Evolutionary conservation across 2,113 vertebrate genomes (phyloP).

Genomic region (Tricholaema leucomelas): DNA sequence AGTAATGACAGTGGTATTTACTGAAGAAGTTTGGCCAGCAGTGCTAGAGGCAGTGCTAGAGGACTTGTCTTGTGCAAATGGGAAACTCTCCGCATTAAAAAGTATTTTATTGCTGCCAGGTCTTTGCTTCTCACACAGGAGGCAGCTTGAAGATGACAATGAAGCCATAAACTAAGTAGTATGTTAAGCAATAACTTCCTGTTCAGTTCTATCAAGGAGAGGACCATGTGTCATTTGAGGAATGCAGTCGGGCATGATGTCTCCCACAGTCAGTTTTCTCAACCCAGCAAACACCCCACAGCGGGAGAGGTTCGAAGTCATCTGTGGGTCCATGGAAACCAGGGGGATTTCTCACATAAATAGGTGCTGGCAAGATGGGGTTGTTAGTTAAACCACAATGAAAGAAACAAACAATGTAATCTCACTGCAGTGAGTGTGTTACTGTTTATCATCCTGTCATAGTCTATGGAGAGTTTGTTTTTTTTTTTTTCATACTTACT

Average conservation of each 20-base stretch:
- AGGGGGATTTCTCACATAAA: not conserved
- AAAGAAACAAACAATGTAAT: not conserved
- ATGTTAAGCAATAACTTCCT: not conserved
- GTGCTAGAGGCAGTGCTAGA: not conserved
- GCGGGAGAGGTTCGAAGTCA: not conserved
- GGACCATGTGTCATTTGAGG: not conserved
- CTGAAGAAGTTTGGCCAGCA: not conserved
- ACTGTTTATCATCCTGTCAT: not conserved
- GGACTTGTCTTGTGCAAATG: not conserved
- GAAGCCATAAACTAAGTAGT: not conserved
- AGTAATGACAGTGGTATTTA: not conserved
- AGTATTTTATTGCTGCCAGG: not conserved
- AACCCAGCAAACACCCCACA: not conserved
- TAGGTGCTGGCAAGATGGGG: not conserved
- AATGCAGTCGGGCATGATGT: not conserved
- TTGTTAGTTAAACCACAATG: not conserved
- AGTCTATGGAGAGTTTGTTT: not conserved
- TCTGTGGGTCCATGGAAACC: not conserved
- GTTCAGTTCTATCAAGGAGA: not conserved
- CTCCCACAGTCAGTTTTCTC: not conserved
- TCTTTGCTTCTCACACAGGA: not conserved
- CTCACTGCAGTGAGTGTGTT: not conserved
- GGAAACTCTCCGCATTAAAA: not conserved
- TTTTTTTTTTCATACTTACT: not conserved
- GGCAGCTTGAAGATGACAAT: not conserved